Conservation (phyloP, 2,113 vertebrate genomes). For the Isichthys henryi region DNA sequence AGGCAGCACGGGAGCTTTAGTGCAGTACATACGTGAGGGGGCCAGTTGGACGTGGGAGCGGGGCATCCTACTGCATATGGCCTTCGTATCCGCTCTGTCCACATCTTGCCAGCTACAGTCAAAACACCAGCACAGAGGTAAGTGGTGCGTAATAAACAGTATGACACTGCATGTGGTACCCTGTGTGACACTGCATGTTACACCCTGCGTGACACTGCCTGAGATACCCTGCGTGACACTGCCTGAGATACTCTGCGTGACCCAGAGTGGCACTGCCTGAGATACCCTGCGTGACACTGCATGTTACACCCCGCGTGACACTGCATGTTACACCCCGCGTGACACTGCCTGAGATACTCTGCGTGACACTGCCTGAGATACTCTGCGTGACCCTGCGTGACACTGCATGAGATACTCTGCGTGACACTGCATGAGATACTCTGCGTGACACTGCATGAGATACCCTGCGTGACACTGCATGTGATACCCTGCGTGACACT, state of each 20-base stretch:
- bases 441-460: not conserved
- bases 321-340: not conserved
- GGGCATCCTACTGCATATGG: conserved; percentile 47
- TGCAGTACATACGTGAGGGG: conserved; percentile 56
- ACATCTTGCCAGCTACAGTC: conserved; percentile 78
- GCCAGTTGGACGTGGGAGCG: conserved; percentile 29
- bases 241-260: not conserved
- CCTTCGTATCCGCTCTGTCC: conserved; percentile 60
- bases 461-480: not conserved
- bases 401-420: too few species aligned
- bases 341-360: not conserved
- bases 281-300: too few species aligned
- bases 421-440: not conserved
- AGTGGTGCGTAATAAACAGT: conserved; percentile 5
- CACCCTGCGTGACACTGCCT: not conserved
- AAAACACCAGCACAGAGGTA: conserved; percentile 36
- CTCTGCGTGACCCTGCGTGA: not conserved
- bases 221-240: not conserved
- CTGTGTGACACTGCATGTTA: not conserved
- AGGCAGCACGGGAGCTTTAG: conserved; percentile 79
- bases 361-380: not conserved
- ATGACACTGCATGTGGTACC: conserved; percentile 21
- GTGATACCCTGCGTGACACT: not conserved
- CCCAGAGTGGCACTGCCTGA: too few species aligned
- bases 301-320: not conserved